Percentiles rank a stretch among this genome's conserved stretches.
Evolutionary conservation across 2,888 invertebrate genomes (phyloP).

Genomic region (Thecocarcelia acutangulata): DNA sequence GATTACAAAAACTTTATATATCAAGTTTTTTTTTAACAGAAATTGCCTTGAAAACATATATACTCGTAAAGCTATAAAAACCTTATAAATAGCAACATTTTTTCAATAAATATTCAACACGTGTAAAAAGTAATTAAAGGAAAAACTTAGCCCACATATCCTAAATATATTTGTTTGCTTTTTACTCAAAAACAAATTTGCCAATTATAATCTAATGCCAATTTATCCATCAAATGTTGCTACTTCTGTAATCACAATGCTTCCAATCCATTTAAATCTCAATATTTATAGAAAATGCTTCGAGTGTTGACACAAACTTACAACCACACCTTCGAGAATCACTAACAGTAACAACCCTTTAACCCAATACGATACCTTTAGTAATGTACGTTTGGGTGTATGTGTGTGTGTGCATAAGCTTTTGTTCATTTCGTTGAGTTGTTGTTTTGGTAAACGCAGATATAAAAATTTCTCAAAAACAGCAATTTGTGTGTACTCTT

Average conservation of each 20-base stretch:
- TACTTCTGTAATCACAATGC: not conserved
- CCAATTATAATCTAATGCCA: not conserved
- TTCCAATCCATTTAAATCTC: constrained; percentile 2
- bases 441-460: not conserved
- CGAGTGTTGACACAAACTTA: constrained; percentile 18
- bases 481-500: not conserved
- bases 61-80: no score
- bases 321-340: constrained; percentile 9
- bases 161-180: no score
- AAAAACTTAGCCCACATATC: no score
- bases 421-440: not conserved
- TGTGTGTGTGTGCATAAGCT: not conserved
- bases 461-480: no score
- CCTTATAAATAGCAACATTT: no score
- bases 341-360: constrained; percentile 4
- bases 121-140: no score
- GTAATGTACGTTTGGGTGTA: not conserved
- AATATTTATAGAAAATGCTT: constrained; percentile 6
- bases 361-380: constrained; percentile 1
- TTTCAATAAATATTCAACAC: no score
- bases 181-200: not conserved
- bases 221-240: not conserved
- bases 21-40: no score
- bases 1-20: no score
- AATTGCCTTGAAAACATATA: no score